phyloP scores from a whole-genome alignment of 2,888 invertebrate genomes.

The Chrysolina americana region DNA sequence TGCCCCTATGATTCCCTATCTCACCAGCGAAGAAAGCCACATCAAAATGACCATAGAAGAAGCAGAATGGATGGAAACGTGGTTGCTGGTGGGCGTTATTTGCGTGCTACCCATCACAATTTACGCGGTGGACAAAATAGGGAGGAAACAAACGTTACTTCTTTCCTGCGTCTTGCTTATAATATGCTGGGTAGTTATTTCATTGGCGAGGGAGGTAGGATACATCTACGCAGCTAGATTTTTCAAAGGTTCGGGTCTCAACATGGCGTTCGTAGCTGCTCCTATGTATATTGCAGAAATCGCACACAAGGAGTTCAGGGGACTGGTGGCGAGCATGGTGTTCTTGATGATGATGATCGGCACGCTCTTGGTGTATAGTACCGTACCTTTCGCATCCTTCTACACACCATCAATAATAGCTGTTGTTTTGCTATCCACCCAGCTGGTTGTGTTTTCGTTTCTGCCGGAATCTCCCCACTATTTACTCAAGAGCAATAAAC shows the following conservation, averaged over 20 bases:
- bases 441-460: conserved; percentile 62
- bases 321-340: conserved; percentile 63
- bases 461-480: conserved; percentile 67
- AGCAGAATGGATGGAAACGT: conserved; percentile 56
- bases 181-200: conserved; percentile 65
- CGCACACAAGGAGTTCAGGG: conserved; percentile 65
- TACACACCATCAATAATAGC: conserved; percentile 63
- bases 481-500: conserved; percentile 59
- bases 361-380: conserved; percentile 59
- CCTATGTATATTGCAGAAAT: conserved; percentile 68
- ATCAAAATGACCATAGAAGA: conserved; percentile 57
- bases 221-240: conserved; percentile 61
- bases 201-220: conserved; percentile 55
- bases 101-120: conserved; percentile 61
- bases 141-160: conserved; percentile 62
- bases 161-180: conserved; percentile 60
- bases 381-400: conserved; percentile 63
- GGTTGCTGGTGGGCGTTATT: conserved; percentile 56
- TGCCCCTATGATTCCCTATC: conserved; percentile 64
- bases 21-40: conserved; percentile 58
- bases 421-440: conserved; percentile 58
- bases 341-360: conserved; percentile 66
- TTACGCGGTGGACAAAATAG: conserved; percentile 59
- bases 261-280: conserved; percentile 49
- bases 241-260: conserved; percentile 46